Evolutionary conservation across 2,888 invertebrate genomes (phyloP).

Genomic region (Noctua comes): DNA sequence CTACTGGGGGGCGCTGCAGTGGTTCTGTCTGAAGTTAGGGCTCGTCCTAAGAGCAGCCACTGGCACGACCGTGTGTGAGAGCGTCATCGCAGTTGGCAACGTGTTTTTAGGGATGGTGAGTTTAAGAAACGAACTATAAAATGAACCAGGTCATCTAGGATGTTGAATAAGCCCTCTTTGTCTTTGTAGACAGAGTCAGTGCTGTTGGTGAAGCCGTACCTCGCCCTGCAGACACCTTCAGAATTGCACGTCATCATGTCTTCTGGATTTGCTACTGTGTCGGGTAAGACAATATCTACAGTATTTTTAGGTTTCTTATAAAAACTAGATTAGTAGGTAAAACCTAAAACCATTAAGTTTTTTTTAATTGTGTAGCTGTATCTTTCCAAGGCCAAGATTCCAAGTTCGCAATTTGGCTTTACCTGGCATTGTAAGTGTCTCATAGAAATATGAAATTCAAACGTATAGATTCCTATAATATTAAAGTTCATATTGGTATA

Average conservation of each 20-base stretch:
- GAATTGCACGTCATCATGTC: constrained; percentile 98
- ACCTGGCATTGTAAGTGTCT: no score
- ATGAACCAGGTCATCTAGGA: no score
- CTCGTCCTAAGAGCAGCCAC: constrained; percentile 91
- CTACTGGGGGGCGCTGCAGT: constrained; percentile 97
- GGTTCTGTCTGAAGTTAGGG: constrained; percentile 95
- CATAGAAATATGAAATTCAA: no score
- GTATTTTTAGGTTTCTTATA: not conserved
- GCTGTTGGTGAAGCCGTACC: constrained; percentile 96
- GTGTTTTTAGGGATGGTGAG: constrained; percentile 98
- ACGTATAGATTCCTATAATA: no score
- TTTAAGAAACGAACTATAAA: not conserved
- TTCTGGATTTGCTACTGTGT: constrained; percentile 98
- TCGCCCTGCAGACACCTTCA: constrained; percentile 95
- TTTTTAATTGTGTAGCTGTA: not conserved
- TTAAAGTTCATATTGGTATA: no score
- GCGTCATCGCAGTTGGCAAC: constrained; percentile 97
- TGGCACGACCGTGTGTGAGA: constrained; percentile 98
- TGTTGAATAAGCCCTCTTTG: not conserved
- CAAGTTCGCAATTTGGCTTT: no score
- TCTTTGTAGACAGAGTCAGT: constrained; percentile 95
- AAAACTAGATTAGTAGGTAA: no score
- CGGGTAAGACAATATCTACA: constrained; percentile 89
- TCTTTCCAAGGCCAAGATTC: no score
- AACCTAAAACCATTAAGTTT: not conserved